Percentiles rank a stretch among this genome's conserved stretches.
phyloP scores from a whole-genome alignment of 2,888 invertebrate genomes.

The Drosophila nigricruria region DNA sequence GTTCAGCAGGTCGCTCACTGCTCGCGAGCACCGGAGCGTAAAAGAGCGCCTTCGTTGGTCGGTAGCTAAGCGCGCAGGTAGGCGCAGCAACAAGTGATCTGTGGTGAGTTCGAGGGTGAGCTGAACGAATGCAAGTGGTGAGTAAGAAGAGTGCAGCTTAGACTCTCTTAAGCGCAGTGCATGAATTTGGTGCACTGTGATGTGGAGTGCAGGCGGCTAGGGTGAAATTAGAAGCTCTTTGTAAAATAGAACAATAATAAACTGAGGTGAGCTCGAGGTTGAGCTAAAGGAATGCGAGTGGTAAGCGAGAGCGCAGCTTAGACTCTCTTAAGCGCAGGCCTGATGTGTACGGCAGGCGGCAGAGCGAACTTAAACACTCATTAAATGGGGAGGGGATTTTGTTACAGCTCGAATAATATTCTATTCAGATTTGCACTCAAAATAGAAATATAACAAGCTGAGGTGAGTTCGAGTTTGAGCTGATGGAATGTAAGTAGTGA shows the following conservation, averaged over 20 bases:
- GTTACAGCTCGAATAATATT: not conserved
- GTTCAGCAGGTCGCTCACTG: conserved; percentile 58
- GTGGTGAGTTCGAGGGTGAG: conserved; percentile 2
- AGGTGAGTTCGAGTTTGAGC: not conserved
- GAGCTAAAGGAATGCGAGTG: not conserved
- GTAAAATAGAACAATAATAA: no score
- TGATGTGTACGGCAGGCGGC: conserved; percentile 15
- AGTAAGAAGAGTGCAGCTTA: conserved; percentile 8
- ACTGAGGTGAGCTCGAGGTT: conserved; percentile 1
- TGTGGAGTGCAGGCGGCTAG: not conserved
- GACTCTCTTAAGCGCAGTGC: conserved; percentile 1
- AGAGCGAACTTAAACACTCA: not conserved
- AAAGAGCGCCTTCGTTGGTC: conserved; percentile 23
- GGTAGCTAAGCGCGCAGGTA: conserved; percentile 4
- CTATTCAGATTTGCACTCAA: not conserved
- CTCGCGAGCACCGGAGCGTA: conserved; percentile 49
- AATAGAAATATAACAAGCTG: not conserved
- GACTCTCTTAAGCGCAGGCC: conserved; percentile 2
- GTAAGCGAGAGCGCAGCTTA: conserved; percentile 6
- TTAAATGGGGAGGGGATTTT: not conserved
- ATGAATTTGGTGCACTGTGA: conserved; percentile 64
- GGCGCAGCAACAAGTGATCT: conserved; percentile 20
- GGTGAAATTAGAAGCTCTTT: not conserved
- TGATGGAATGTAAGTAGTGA: not conserved
- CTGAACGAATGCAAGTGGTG: not conserved